Evolutionary conservation across 2,888 invertebrate genomes (phyloP).

Genomic region (Lasioglossum figueresi): DNA sequence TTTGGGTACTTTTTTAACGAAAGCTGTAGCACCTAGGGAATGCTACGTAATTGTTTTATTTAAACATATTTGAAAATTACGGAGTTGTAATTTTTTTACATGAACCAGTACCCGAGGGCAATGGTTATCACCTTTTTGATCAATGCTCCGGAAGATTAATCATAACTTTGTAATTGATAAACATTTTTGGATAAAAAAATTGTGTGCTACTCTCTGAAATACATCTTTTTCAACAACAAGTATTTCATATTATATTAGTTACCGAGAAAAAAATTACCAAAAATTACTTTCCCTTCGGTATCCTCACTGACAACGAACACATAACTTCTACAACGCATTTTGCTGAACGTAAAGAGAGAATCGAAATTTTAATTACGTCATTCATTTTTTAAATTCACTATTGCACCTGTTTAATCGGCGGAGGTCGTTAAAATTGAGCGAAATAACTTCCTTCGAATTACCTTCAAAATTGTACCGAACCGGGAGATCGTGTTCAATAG

Average conservation of each 20-base stretch:
- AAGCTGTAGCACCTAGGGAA: background rate
- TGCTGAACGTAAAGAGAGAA: background rate
- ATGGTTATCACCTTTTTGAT: background rate
- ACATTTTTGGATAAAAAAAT: background rate
- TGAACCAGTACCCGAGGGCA: background rate
- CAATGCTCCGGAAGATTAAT: background rate
- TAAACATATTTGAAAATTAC: background rate
- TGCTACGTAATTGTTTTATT: background rate
- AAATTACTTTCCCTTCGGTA: background rate
- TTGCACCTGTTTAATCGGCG: background rate
- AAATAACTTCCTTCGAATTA: background rate
- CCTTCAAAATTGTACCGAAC: background rate
- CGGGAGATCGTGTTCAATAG: background rate
- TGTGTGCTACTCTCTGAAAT: background rate
- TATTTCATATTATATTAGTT: background rate
- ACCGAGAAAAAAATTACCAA: background rate
- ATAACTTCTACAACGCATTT: background rate
- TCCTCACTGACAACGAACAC: background rate
- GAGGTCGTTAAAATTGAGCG: conserved; percentile 1
- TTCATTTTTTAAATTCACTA: background rate
- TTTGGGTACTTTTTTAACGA: background rate
- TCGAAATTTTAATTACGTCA: background rate
- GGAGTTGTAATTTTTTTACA: background rate
- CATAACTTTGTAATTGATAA: background rate
- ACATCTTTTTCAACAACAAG: background rate